Evolutionary conservation across 2,888 invertebrate species (phyloP), one percentile per base, ranked within the genome.

Genomic region (Linnaemya tessellans): DNA sequence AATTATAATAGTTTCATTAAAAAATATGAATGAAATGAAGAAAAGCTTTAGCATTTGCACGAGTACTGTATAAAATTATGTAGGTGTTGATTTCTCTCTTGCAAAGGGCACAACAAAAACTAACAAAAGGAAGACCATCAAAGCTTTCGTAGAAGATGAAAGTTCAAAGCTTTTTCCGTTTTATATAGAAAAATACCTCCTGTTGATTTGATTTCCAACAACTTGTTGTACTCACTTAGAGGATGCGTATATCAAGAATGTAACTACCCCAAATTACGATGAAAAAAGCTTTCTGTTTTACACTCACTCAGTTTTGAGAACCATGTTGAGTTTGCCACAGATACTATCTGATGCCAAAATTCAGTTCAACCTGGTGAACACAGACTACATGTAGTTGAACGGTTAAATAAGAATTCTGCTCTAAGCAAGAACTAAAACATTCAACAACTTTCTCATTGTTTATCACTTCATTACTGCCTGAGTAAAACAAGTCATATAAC

Each of bases 301-400:
- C 73, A 49, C n/a, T 41, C 60, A 41, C 58, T 60, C 65, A 58
- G 51, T 68, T 70, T 62, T 71, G 75, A 75, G 65, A 65, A 60
- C 41, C 58, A 78, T 79, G 79, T 75, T 79, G 79, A 79, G 85
- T 87, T 87, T 82, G 78, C 49, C 84, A 70, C 56, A 70, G 58
- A 46, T 70, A 74, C 90, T 90, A 91, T 90, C 90, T 91, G 91
- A 90, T 91, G 90, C 89, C 90, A 70, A 74, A 80, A 87, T 87
- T 91, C 89, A 91, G 91, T 91, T 90, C 90, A 89, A 89, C 91
- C 90, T 91, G 91, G 91, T 88, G 89, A 91, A 91, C 89, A 88
- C 86, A 88, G 88, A 90, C 89, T 90, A 88, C 88, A 91, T 89
- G 90, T 90, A 84, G 88, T 91, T 90, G 91, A 91, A 88, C 91